Conservation (phyloP, 2,113 vertebrate genomes). For the Tyrannus savana region DNA sequence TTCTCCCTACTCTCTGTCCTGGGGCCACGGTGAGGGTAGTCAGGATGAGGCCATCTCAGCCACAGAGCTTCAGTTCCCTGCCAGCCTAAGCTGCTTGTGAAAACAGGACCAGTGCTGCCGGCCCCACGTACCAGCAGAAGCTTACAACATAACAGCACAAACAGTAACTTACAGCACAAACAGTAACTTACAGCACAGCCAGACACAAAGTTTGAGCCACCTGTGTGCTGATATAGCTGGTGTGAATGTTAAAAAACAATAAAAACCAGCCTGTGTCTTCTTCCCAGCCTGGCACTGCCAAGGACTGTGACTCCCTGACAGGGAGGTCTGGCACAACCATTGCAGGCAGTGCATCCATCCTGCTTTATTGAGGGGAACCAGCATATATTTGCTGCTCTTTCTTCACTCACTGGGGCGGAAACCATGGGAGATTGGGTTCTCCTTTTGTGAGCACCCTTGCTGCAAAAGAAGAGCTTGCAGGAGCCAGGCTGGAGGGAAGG, state of each 20-base stretch:
- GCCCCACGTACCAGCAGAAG: neutral
- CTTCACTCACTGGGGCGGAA: neutral
- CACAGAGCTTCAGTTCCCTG: neutral
- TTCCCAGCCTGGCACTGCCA: neutral
- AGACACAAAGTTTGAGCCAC: neutral
- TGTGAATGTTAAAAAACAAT: neutral
- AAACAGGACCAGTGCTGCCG: neutral
- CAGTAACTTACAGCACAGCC: neutral
- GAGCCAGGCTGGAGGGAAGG: neutral
- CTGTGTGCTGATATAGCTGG: neutral
- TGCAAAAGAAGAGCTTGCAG: neutral
- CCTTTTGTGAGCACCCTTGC: neutral
- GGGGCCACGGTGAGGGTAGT: neutral
- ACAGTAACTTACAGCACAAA: neutral
- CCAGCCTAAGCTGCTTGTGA: neutral
- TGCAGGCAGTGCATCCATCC: neutral
- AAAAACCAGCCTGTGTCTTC: neutral
- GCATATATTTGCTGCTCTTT: neutral
- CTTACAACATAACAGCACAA: neutral
- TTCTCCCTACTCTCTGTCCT: neutral
- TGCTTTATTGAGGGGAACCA: neutral
- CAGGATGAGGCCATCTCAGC: neutral
- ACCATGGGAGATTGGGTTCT: accelerated
- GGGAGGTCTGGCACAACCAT: neutral
- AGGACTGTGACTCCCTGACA: neutral